Base-by-base conservation (phyloP, 2,888 invertebrate species). In the Ornithoptera priamus region DNA sequence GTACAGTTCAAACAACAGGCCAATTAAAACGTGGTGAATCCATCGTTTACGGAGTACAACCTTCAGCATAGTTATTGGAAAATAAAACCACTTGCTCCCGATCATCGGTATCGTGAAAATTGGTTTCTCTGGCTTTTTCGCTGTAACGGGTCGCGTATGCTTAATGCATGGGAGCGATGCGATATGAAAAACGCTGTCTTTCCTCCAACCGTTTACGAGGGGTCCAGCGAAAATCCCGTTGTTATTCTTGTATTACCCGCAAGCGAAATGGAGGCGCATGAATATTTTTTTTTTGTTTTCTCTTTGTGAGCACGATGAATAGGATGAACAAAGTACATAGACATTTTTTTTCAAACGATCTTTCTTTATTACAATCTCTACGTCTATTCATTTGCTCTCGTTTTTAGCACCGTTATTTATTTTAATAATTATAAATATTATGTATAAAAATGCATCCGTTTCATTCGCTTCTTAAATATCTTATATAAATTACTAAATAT, bases 181-280 rank as follows among this genome's bases (percentile, higher is more conserved):
- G 78, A 81, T 84, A 82, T 80, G 78, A 81, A 81, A 80, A 78
- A 79, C 77, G 76, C 74, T 78, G 78, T 81, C 77, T 75, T 80
- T 80, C 78, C 76, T 77, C 78, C 79, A 83, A 83, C 78, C 79
- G 81, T 85, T 85, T 85, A 83, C 78, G 80, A 82, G 80, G 85
- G 84, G 84, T 75, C 77, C 78, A 69, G 76, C 74, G 75, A 76
- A 78, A 81, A 80, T 80, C 75, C 80, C 80, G 68, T 76, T 85
- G 85, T 86, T 87, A 79, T 85, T 87, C 79, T 86, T 84, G 78
- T 83, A 85, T 88, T 86, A 85, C 81, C 30, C 78, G 74, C 77
- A 80, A 84, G 86, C 83, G 84, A 86, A 85, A 71, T 70, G 62
- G 66, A 85, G 81, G 79, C 77, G 78, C 72, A 68, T 81, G 80